Base-by-base conservation (phyloP, 2,888 invertebrate species). In the Trichopria drosophilae region DNA sequence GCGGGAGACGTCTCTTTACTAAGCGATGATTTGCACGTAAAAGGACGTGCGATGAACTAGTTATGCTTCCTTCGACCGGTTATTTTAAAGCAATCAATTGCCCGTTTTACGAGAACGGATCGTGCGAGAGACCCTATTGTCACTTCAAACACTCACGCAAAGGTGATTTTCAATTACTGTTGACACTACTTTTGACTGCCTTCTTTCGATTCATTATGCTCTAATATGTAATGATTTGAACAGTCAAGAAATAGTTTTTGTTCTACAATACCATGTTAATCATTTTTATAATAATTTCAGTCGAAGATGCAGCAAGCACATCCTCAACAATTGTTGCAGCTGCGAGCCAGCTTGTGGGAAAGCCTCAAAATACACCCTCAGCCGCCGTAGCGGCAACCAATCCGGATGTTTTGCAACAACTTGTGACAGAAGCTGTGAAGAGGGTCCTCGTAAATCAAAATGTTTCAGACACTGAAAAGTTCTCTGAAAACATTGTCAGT, bases 51-150 rank as follows among this genome's bases (percentile, higher is more conserved):
- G n/a, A n/a, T n/a, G n/a, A n/a, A n/a, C 42, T 65, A 70, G 74
- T 77, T 74, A 95, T 95, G 95, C 82, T 95, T 69, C 90, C 93
- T 29, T 88, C 93, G 51, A 88, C 90, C 62, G 94, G 93, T 57
- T 87, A 90, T 73, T 95, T 95, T 71, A 87, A 89, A 77, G 84
- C 85, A 65, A 84, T 92, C 58, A 83, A 82, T 65, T 95, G 95
- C 75, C 93, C 94, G 18, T 93, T 88, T 78, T 91, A 84, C 73
- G 84, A 87, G 67, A 84, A 80, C 71, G 87, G 86, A 55, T 78
- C 83, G 41, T 95, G 95, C 77, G 87, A 87, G 62, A 81, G 95
- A 66, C 93, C 93, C 16, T 92, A 93, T 77, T 95, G 95, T 78
- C 93, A 94, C 78, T 95, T 90, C 76, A 86, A 89, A 69, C 95